These are phyloP conservation scores for Vulpes ferrilata DNA, from an alignment of 2,113 vertebrate species.

Conservation along the genomic window DNA sequence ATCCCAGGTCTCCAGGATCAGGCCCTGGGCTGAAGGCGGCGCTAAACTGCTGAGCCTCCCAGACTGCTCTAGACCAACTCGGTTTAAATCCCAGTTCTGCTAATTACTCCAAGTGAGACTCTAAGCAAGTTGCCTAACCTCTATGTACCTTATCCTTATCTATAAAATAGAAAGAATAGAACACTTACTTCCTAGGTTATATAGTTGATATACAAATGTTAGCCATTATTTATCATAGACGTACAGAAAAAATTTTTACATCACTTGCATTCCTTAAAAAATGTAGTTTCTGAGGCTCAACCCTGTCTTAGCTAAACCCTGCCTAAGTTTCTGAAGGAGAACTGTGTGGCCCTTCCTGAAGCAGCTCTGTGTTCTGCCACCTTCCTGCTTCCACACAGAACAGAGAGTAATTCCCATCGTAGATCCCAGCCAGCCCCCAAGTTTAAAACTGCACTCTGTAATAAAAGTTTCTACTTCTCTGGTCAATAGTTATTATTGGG, in stretches of 20 bases:
- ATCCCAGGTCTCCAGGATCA: too few relatives aligned
- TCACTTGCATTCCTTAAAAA: neutral
- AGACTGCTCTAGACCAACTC: neutral
- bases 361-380: neutral
- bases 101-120: neutral
- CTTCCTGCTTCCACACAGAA: neutral
- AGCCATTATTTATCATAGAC: neutral
- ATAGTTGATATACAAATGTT: neutral
- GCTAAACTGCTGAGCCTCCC: too few relatives aligned
- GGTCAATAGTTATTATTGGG: neutral
- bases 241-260: neutral
- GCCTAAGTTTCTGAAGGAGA: neutral
- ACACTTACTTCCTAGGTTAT: neutral
- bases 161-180: neutral
- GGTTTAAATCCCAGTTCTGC: neutral
- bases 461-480: neutral
- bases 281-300: neutral
- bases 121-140: neutral
- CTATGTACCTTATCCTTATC: neutral
- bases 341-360: neutral
- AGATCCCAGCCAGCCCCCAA: neutral
- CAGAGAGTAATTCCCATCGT: neutral
- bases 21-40: too few relatives aligned
- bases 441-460: neutral
- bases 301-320: neutral